phyloP scores from a whole-genome alignment of 2,113 vertebrate genomes.

The Pteropus alecto region DNA sequence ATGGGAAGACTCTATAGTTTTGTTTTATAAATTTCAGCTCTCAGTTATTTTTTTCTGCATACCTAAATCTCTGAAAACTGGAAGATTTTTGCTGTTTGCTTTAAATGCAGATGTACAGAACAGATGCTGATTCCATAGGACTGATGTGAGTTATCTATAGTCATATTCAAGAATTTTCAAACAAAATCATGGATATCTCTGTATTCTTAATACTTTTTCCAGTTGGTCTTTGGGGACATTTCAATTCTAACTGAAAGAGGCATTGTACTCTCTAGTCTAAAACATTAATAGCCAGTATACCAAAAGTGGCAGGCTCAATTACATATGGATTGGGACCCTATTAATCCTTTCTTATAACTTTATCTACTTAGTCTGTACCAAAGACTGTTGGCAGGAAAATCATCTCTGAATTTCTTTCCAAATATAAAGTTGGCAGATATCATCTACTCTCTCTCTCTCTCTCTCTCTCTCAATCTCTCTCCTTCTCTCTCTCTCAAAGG shows the following conservation, averaged over 20 bases:
- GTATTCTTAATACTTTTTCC: neutral
- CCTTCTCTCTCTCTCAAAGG: neutral
- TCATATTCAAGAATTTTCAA: neutral
- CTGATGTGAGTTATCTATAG: neutral
- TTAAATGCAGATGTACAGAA: neutral
- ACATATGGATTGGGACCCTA: conserved; percentile 29
- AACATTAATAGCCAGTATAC: neutral
- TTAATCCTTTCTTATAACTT: conserved; percentile 59
- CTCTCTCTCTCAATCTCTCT: neutral
- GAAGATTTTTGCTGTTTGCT: neutral
- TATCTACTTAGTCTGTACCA: conserved; percentile 61
- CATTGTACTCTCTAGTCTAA: neutral
- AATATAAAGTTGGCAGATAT: conserved; percentile 45
- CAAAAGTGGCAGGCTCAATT: neutral
- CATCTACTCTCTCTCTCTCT: neutral
- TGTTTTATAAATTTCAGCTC: neutral
- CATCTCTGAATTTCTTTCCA: conserved; percentile 57
- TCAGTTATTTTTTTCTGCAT: neutral
- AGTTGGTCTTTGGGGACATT: neutral
- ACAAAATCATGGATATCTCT: neutral
- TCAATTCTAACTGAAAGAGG: neutral
- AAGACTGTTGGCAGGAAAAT: conserved; percentile 49
- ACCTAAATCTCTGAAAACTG: neutral
- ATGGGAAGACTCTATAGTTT: neutral
- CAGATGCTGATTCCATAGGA: neutral